Percentiles rank a stretch among this genome's conserved stretches.
Evolutionary conservation across 2,113 vertebrate genomes (phyloP).

Genomic region (Microcebus ravelobensis): DNA sequence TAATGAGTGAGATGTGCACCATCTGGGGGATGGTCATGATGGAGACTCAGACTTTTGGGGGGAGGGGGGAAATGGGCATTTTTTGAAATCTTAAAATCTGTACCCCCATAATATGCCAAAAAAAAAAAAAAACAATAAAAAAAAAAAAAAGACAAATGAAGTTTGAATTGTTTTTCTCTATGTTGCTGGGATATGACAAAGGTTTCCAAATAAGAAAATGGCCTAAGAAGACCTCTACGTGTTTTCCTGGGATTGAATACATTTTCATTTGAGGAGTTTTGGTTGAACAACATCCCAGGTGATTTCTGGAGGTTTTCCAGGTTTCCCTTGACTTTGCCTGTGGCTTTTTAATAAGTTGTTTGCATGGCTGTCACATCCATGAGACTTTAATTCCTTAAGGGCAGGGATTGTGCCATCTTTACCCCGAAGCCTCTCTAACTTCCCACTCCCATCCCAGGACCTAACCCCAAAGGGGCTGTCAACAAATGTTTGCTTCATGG

Average conservation of each 20-base stretch:
- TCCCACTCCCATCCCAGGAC: neutral
- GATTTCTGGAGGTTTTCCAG: constrained; percentile 72
- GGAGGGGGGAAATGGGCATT: too few relatives aligned
- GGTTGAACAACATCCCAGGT: constrained; percentile 68
- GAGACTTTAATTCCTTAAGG: neutral
- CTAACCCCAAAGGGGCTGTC: neutral
- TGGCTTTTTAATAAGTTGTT: neutral
- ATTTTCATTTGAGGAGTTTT: constrained; percentile 55
- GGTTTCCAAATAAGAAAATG: neutral
- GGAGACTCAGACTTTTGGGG: too few relatives aligned
- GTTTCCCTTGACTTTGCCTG: constrained; percentile 40
- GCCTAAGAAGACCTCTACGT: neutral
- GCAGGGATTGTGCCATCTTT: neutral
- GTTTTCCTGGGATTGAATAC: neutral
- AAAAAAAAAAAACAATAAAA: too few relatives aligned
- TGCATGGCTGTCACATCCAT: neutral
- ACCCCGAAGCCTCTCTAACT: neutral
- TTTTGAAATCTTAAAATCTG: too few relatives aligned
- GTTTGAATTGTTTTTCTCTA: neutral
- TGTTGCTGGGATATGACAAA: neutral
- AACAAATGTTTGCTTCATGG: neutral
- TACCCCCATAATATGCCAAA: too few relatives aligned
- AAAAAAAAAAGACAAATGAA: too few relatives aligned
- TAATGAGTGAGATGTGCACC: too few relatives aligned
- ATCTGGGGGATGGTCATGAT: too few relatives aligned